Base-by-base conservation (phyloP, 1,140 invertebrate genomes). In the Panagrolaimus sp. region DNA sequence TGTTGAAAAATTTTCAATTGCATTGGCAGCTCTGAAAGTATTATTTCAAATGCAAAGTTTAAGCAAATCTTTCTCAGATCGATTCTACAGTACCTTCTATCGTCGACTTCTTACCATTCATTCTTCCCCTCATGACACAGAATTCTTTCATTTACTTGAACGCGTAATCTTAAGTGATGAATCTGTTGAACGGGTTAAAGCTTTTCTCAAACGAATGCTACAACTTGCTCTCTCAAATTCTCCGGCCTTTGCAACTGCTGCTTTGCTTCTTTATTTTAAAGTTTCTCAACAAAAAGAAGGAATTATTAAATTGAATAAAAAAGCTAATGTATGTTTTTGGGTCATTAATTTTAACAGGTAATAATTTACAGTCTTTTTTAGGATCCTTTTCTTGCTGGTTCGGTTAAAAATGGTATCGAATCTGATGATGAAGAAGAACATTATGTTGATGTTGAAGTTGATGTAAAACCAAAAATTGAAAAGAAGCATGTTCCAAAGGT, bases 11-110 rank as follows among this genome's bases (percentile, higher is more conserved):
- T 90, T 94, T 71, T 90, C 90, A 76, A 90, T 93, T 0, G 88
- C 90, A 26, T 83, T 97, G 10, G 93, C 94, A 80, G 91, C 93
- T 0, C 83, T 98, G 0, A 89, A 89, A 71, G 86, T 98, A 69
- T 85, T 98, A 1, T 89, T 90, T 77, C 93, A 96, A 82, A 88
- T 94, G 68, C 88, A 88, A 43, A 88, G 88, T 62, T 83, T 70
- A 67, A 85, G 84, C 71, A 76, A 84, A 12, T 82, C 74, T 48
- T 63, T 86, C 4, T 84, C 85, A 9, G 87, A 87, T 76, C 86
- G 94, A 68, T 98, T 91, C 86, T 97, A 96, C 85, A 88, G 88
- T 71, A 89, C 91, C 0, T 86, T 98, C 24, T 98, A 98, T 83
- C 88, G 88, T 44, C 95, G 96, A 83, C 80, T 98, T 62, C 78